Evolutionary conservation across 1,140 invertebrate genomes (phyloP).

Genomic region (Thalassaphorura encarpata): DNA sequence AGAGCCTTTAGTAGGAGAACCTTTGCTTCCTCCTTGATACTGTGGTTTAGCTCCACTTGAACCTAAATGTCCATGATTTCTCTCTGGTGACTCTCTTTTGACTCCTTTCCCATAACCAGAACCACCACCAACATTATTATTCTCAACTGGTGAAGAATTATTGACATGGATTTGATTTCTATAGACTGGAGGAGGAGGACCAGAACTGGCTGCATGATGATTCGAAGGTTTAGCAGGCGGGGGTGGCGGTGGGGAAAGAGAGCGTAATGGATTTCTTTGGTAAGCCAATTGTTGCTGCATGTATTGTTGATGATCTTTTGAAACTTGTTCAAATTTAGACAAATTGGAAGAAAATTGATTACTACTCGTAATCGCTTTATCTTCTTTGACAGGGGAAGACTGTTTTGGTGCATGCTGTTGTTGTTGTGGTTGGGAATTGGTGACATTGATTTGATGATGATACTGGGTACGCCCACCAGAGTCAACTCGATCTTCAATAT

Average conservation of each 20-base stretch:
- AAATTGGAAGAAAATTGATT: constrained; percentile 11
- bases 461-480: no score
- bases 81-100: constrained; percentile 23
- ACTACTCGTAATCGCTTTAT: no score
- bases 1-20: no score
- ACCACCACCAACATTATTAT: constrained; percentile 3
- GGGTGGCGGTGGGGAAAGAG: constrained; percentile 21
- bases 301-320: constrained; percentile 1
- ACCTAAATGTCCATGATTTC: no score
- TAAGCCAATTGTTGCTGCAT: constrained; percentile 4
- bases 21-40: no score
- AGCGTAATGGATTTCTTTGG: constrained; percentile 28
- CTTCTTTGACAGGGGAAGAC: not conserved
- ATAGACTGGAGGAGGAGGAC: constrained; percentile 12
- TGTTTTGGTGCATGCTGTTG: constrained; percentile 32
- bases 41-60: no score
- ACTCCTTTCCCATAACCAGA: not conserved
- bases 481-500: constrained; percentile 25
- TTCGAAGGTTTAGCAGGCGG: constrained; percentile 7
- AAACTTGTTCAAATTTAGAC: constrained; percentile 19
- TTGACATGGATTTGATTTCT: constrained; percentile 31
- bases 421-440: constrained; percentile 37
- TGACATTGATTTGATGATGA: constrained; percentile 21
- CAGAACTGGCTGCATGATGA: constrained; percentile 8
- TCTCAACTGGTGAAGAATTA: constrained; percentile 22